phyloP scores from a whole-genome alignment of 2,888 invertebrate species.

The Andrena flavipes region DNA sequence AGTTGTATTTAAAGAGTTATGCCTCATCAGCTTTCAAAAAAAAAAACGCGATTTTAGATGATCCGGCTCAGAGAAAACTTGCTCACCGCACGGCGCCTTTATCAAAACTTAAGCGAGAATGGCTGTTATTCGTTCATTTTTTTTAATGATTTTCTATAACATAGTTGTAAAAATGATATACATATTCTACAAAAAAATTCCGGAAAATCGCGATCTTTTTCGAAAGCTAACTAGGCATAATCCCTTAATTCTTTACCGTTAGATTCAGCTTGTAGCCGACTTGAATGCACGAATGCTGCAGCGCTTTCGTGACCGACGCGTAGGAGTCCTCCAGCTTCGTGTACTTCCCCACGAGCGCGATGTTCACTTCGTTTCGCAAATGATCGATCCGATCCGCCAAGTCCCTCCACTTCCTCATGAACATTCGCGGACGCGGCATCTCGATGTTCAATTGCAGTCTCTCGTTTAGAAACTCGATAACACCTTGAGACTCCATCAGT shows the following conservation, averaged over 20 bases:
- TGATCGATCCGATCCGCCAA: conserved; percentile 94
- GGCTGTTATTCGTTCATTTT: no score
- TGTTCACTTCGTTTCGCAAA: conserved; percentile 93
- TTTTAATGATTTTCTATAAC: no score
- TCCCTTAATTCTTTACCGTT: conserved; percentile 85
- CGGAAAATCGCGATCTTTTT: no score
- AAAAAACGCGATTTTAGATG: no score
- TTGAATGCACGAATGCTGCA: conserved; percentile 96
- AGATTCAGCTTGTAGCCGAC: conserved; percentile 94
- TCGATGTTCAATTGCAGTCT: conserved; percentile 90
- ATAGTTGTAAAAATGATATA: no score
- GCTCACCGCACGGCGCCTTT: no score
- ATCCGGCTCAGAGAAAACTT: no score
- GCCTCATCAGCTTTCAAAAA: no score
- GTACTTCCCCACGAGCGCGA: conserved; percentile 98
- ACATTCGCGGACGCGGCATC: conserved; percentile 89
- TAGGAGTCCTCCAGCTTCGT: conserved; percentile 98
- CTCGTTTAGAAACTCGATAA: conserved; percentile 93
- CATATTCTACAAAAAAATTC: no score
- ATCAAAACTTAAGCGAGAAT: no score
- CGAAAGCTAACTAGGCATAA: no score
- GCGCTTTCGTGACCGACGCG: conserved; percentile 97
- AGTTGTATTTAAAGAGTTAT: no score
- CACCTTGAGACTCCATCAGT: conserved; percentile 95
- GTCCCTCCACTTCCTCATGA: conserved; percentile 96